Percentiles rank a stretch among this genome's conserved stretches.
Evolutionary conservation across 2,113 vertebrate species (phyloP).

Genomic region (Spilogale gracilis): DNA sequence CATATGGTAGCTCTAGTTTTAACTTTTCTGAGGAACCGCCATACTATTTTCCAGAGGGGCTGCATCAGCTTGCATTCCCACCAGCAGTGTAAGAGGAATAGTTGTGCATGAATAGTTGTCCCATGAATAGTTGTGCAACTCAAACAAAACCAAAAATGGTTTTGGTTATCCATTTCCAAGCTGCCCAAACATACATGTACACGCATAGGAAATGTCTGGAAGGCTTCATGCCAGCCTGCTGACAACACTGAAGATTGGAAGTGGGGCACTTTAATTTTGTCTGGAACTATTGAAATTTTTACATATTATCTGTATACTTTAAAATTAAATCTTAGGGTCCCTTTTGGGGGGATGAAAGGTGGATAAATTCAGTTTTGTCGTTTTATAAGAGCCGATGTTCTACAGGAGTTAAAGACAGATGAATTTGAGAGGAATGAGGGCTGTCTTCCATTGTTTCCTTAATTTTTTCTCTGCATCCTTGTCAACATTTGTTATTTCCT

Average conservation of each 20-base stretch:
- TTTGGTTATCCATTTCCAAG: not conserved
- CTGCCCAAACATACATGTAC: not conserved
- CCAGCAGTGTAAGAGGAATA: too few species aligned
- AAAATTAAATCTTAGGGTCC: constrained; percentile 28
- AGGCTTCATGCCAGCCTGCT: not conserved
- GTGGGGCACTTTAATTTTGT: not conserved
- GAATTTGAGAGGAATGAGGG: not conserved
- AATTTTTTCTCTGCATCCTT: not conserved
- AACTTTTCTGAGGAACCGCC: too few species aligned
- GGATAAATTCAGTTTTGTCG: not conserved
- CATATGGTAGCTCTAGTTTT: too few species aligned
- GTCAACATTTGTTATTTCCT: too few species aligned
- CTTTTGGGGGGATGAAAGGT: not conserved
- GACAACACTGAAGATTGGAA: not conserved
- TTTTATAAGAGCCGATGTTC: not conserved
- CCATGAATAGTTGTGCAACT: not conserved
- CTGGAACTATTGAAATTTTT: not conserved
- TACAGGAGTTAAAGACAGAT: not conserved
- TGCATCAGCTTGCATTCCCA: too few species aligned
- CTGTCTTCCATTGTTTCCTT: not conserved
- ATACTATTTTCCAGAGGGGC: too few species aligned
- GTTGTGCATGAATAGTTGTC: too few species aligned
- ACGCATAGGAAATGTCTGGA: not conserved
- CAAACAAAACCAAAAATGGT: not conserved
- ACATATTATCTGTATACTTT: not conserved